A percentile compares a stretch with the other conserved stretches of the same genome.
Evolutionary conservation across 2,113 vertebrate species (phyloP).

Genomic region (Corythornis cristatus): DNA sequence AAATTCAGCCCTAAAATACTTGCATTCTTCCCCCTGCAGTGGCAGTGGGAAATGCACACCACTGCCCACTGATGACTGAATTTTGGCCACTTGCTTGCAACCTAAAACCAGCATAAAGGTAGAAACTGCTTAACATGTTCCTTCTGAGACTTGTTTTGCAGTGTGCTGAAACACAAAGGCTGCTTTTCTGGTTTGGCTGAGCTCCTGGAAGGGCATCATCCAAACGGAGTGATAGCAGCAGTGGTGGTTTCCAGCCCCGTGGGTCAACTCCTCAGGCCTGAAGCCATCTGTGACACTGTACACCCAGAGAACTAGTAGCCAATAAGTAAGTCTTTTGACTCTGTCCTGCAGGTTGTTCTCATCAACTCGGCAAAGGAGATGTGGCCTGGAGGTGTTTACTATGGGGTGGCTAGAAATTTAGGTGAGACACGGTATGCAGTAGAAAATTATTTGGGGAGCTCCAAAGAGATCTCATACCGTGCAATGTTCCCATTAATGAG

Average conservation of each 20-base stretch:
- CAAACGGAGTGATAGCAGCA: neutral
- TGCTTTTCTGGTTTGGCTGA: constrained; percentile 1
- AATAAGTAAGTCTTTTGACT: neutral
- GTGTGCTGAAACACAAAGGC: neutral
- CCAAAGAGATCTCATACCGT: neutral
- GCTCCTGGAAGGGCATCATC: neutral
- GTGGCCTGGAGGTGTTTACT: neutral
- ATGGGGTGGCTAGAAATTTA: neutral
- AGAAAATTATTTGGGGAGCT: neutral
- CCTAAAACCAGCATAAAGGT: neutral
- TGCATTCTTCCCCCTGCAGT: neutral
- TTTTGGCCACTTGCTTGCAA: neutral
- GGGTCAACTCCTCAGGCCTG: neutral
- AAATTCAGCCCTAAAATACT: neutral
- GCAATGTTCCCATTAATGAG: neutral
- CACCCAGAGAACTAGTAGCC: neutral
- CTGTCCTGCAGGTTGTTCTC: neutral
- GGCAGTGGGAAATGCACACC: neutral
- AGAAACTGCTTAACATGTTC: neutral
- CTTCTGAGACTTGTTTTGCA: neutral
- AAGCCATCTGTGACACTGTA: neutral
- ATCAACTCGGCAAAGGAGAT: neutral
- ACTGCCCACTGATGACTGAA: neutral
- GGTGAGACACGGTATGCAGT: neutral
- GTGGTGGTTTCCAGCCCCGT: neutral